Conservation (phyloP, 1,140 invertebrate genomes). For the Pseudoatta argentina region DNA sequence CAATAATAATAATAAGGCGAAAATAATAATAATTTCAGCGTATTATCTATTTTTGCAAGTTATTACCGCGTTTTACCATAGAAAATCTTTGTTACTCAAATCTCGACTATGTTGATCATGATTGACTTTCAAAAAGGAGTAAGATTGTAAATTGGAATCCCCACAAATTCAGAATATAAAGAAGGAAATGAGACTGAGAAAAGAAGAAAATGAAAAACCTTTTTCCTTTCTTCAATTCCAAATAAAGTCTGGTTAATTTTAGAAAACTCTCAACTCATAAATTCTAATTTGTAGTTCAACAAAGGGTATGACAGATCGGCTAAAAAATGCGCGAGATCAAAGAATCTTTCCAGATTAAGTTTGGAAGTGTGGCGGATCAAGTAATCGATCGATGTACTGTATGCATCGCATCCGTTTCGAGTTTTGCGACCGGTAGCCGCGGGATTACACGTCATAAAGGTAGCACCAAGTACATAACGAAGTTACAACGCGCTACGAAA, state of each 20-base stretch:
- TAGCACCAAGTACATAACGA: constrained; percentile 60
- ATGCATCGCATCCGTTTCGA: constrained; percentile 15
- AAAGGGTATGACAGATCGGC: background rate
- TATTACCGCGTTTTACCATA: too few relatives aligned
- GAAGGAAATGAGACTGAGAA: background rate
- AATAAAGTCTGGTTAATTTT: background rate
- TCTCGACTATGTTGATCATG: too few relatives aligned
- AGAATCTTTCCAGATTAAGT: constrained; percentile 1
- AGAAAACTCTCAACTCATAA: background rate
- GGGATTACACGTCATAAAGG: constrained; percentile 62
- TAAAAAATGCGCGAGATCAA: constrained; percentile 2
- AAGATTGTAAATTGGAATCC: background rate
- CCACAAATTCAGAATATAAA: background rate
- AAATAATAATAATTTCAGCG: too few relatives aligned
- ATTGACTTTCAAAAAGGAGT: too few relatives aligned
- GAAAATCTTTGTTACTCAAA: too few relatives aligned
- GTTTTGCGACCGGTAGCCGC: constrained; percentile 31
- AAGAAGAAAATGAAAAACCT: background rate
- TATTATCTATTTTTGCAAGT: too few relatives aligned
- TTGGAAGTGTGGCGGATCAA: background rate
- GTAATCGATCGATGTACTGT: background rate
- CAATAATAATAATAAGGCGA: too few relatives aligned
- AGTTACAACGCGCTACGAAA: constrained; percentile 54
- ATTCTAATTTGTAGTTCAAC: background rate
- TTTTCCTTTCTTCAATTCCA: background rate